Evolutionary conservation across 2,113 vertebrate genomes (phyloP).

Genomic region (Takifugu bimaculatus): DNA sequence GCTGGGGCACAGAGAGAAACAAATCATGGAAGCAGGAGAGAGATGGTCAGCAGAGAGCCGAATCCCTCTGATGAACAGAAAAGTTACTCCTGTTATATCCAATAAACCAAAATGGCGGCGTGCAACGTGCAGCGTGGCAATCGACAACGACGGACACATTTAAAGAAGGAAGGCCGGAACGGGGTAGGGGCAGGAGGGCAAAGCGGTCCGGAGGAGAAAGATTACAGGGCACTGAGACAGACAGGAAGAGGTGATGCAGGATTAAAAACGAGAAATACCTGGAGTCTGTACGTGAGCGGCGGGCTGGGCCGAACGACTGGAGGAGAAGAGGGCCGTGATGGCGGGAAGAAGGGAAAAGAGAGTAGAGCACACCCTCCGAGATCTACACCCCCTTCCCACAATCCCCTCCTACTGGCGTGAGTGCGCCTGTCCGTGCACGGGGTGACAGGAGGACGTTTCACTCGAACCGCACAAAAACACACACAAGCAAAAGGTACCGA

Average conservation of each 20-base stretch:
- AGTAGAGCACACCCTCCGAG: slow-evolving; percentile 71
- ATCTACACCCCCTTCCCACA: slow-evolving; percentile 72
- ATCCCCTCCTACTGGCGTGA: slow-evolving; percentile 74
- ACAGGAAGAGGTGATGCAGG: slow-evolving; percentile 47
- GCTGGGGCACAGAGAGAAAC: slow-evolving; percentile 16
- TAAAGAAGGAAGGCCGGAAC: slow-evolving; percentile 37
- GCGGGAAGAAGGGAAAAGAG: slow-evolving; percentile 74
- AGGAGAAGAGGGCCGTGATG: slow-evolving; percentile 74
- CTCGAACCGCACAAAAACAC: slow-evolving; percentile 26
- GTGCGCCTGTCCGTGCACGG: slow-evolving; percentile 62
- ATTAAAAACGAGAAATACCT: slow-evolving; percentile 69
- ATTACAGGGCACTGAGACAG: slow-evolving; percentile 36
- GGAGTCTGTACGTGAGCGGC: slow-evolving; percentile 61
- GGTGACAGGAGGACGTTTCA: slow-evolving; percentile 69
- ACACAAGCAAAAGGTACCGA: slow-evolving; percentile 36
- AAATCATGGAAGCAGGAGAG: slow-evolving; percentile 25
- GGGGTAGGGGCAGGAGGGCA: slow-evolving; percentile 39
- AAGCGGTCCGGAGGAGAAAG: slow-evolving; percentile 36
- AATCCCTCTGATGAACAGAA: slow-evolving; percentile 41
- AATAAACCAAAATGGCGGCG: slow-evolving; percentile 68
- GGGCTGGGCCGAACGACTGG: slow-evolving; percentile 65
- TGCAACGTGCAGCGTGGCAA: slow-evolving; percentile 63
- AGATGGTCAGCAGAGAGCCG: slow-evolving; percentile 39
- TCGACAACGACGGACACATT: slow-evolving; percentile 40
- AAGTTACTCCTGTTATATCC: slow-evolving; percentile 58